Evolutionary conservation across 2,888 invertebrate species (phyloP).

Genomic region (Callyntrura sp.): DNA sequence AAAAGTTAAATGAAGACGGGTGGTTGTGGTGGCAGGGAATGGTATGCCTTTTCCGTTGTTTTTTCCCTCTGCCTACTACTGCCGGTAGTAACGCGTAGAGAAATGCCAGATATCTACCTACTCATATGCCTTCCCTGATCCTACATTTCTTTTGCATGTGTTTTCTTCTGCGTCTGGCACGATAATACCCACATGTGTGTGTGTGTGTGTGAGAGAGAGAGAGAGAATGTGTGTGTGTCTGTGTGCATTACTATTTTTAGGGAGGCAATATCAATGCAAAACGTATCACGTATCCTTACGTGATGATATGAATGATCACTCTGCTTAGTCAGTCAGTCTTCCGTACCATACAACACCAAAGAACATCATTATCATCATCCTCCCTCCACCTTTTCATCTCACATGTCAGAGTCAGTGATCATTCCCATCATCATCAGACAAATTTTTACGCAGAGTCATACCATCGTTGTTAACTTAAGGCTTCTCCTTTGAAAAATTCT

Average conservation of each 20-base stretch:
- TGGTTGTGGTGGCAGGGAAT: neutral
- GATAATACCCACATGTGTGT: no score
- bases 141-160: no score
- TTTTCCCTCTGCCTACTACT: slow-evolving; percentile 20
- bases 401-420: slow-evolving; percentile 42
- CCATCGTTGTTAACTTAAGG: slow-evolving; percentile 58
- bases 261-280: neutral
- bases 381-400: no score
- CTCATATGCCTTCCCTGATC: neutral
- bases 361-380: no score
- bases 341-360: neutral
- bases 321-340: neutral
- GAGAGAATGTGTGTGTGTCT: no score
- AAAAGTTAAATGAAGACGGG: slow-evolving; percentile 9
- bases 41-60: slow-evolving; percentile 44
- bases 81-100: neutral
- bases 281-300: slow-evolving; percentile 29
- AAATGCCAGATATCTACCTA: slow-evolving; percentile 5
- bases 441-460: slow-evolving; percentile 1
- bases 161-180: no score
- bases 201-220: no score
- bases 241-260: slow-evolving; percentile 20
- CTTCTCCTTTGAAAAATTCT: no score
- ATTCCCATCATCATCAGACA: slow-evolving; percentile 46
- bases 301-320: slow-evolving; percentile 33